These are phyloP conservation scores for Lepidonotus clava DNA, from an alignment of 2,888 invertebrate genomes.

Conservation along the genomic window DNA sequence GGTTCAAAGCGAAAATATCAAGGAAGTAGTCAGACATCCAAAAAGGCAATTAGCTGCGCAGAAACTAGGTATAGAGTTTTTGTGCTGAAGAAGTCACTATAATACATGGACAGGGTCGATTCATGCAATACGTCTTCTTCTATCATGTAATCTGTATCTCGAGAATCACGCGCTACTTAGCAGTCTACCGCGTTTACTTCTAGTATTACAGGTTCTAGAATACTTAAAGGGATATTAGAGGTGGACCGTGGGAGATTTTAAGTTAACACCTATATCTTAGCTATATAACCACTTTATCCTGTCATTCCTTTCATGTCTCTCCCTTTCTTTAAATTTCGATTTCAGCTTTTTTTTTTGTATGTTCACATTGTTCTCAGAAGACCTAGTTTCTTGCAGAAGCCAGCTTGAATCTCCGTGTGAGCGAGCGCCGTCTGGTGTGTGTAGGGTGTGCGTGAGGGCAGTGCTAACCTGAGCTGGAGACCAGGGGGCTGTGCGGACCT, in stretches of 20 bases:
- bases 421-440: not conserved
- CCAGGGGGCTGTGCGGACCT: conserved; percentile 43
- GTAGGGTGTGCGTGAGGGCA: conserved; percentile 46
- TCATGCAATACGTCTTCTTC: not conserved
- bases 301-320: not conserved
- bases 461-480: conserved; percentile 48
- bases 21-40: conserved; percentile 39
- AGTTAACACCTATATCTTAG: too few species aligned
- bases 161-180: conserved; percentile 3
- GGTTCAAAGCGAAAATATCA: conserved; percentile 40
- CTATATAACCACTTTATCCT: too few species aligned
- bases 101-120: not conserved
- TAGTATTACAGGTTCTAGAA: too few species aligned
- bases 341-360: not conserved
- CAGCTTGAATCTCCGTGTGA: conserved; percentile 12
- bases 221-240: too few species aligned
- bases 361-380: not conserved
- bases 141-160: not conserved
- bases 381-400: conserved; percentile 36
- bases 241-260: too few species aligned
- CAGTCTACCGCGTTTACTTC: not conserved
- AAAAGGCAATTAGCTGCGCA: conserved; percentile 34
- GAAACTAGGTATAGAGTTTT: conserved; percentile 32
- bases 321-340: not conserved
- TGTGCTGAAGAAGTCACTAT: conserved; percentile 20